Conservation (phyloP, 2,797 vertebrate genomes). For the Intellagama lesueurii region DNA sequence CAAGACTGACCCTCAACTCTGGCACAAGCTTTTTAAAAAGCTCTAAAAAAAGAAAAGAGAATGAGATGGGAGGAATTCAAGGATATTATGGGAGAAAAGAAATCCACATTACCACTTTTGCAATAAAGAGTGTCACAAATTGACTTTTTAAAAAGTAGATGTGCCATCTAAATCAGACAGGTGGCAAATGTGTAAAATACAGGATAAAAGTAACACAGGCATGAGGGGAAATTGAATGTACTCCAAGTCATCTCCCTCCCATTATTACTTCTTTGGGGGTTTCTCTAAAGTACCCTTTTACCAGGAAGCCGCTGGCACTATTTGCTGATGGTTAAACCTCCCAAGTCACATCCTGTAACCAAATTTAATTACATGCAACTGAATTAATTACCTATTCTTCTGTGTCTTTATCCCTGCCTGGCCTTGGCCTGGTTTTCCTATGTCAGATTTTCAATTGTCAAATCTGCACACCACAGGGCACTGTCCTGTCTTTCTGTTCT, state of each 20-base stretch:
- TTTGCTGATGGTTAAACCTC: background rate
- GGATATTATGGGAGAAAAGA: background rate
- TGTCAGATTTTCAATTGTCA: background rate
- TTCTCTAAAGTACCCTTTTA: background rate
- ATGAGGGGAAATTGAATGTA: background rate
- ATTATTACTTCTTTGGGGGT: background rate
- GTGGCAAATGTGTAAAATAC: background rate
- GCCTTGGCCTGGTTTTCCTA: background rate
- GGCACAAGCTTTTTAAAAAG: conserved; percentile 3
- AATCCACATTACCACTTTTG: background rate
- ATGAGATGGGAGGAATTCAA: background rate
- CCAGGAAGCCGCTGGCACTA: background rate
- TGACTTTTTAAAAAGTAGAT: background rate
- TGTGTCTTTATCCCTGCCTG: background rate
- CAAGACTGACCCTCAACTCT: conserved; percentile 31
- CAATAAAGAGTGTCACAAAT: background rate
- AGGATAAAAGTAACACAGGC: background rate
- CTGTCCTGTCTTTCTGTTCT: too few species aligned
- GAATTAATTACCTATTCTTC: background rate
- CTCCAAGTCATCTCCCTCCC: background rate
- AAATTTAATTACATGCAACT: background rate
- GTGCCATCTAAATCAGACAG: background rate
- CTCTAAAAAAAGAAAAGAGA: background rate
- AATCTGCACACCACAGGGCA: background rate
- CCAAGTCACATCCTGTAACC: background rate